phyloP scores from a whole-genome alignment of 2,113 vertebrate genomes.

The Ammodytes dubius region DNA sequence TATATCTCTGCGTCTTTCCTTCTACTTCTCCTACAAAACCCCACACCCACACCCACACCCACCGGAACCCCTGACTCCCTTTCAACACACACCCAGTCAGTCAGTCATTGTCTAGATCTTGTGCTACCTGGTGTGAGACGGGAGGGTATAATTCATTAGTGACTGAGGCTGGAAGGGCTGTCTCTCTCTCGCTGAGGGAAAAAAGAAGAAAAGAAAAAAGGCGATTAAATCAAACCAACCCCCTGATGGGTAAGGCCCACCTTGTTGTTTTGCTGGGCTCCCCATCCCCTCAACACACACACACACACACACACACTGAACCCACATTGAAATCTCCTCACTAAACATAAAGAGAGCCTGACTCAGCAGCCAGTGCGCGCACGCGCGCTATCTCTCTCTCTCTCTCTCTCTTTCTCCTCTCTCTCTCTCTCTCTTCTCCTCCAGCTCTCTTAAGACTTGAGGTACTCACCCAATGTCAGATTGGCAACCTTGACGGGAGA shows the following conservation, averaged over 20 bases:
- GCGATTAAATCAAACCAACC: slow-evolving; percentile 72
- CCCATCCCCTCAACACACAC: slow-evolving; percentile 12
- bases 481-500: slow-evolving; percentile 70
- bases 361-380: slow-evolving; percentile 65
- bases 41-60: background rate
- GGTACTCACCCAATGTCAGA: slow-evolving; percentile 74
- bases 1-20: slow-evolving; percentile 32
- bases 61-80: slow-evolving; percentile 10
- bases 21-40: background rate
- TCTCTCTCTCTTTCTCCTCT: no score
- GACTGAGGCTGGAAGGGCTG: slow-evolving; percentile 52
- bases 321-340: slow-evolving; percentile 54
- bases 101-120: slow-evolving; percentile 69
- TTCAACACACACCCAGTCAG: slow-evolving; percentile 55
- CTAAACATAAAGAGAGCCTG: slow-evolving; percentile 48
- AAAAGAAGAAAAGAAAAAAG: slow-evolving; percentile 7
- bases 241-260: slow-evolving; percentile 44
- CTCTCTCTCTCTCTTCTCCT: slow-evolving; percentile 1
- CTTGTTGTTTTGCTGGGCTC: slow-evolving; percentile 36
- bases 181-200: slow-evolving; percentile 51
- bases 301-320: background rate
- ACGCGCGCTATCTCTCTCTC: no score
- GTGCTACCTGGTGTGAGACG: slow-evolving; percentile 73
- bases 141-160: slow-evolving; percentile 82
- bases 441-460: slow-evolving; percentile 49